Evolutionary conservation across 2,888 invertebrate genomes (phyloP).

Genomic region (Timema cristinae): DNA sequence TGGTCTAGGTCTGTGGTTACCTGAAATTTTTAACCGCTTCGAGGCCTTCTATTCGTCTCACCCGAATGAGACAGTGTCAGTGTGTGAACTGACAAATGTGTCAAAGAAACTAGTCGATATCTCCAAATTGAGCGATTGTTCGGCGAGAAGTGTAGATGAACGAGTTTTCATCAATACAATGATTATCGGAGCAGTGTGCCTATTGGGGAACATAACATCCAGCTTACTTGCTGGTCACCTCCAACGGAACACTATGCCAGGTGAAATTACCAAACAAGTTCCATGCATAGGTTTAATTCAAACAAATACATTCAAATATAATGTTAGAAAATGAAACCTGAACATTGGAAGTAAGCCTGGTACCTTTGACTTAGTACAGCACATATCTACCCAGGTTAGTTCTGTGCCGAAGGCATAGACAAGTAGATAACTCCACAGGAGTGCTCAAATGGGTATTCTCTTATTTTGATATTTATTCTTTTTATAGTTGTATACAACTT

Average conservation of each 20-base stretch:
- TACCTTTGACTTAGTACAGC: too few relatives aligned
- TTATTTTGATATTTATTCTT: too few relatives aligned
- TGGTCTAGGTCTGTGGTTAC: constrained; percentile 70
- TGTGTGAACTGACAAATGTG: constrained; percentile 45
- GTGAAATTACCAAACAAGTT: constrained; percentile 33
- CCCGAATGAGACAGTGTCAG: constrained; percentile 47
- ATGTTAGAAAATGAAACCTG: too few relatives aligned
- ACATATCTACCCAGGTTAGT: too few relatives aligned
- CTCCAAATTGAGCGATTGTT: constrained; percentile 22
- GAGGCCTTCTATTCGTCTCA: constrained; percentile 44
- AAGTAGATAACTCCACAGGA: too few relatives aligned
- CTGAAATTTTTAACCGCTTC: constrained; percentile 65
- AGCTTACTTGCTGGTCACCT: constrained; percentile 53
- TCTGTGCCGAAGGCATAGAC: too few relatives aligned
- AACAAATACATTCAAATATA: too few relatives aligned
- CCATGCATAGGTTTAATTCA: neutral
- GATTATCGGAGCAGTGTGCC: constrained; percentile 61
- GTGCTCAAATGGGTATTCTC: too few relatives aligned
- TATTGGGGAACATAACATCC: constrained; percentile 59
- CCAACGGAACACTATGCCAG: constrained; percentile 42
- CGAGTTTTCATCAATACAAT: constrained; percentile 62
- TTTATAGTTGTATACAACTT: too few relatives aligned
- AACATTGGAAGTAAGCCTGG: too few relatives aligned
- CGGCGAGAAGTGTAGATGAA: constrained; percentile 55
- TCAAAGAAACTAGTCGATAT: neutral